Percentiles rank a stretch among this genome's conserved stretches.
Evolutionary conservation across 2,888 invertebrate genomes (phyloP).

Genomic region (Minunthozetes semirufus): DNA sequence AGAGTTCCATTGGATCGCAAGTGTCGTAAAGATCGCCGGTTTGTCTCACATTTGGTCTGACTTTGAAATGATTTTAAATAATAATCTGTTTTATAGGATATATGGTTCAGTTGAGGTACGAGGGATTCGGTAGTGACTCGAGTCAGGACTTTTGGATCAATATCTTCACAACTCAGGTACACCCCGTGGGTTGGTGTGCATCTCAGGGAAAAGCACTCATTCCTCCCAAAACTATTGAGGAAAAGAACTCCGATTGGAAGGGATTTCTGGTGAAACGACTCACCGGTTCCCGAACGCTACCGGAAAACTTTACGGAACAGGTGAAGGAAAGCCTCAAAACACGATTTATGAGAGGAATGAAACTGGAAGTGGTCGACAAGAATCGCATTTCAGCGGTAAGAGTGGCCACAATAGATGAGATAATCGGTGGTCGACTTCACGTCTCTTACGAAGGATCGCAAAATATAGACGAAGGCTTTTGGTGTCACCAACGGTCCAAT

Average conservation of each 20-base stretch:
- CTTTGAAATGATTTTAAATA: neutral
- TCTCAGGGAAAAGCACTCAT: constrained; percentile 88
- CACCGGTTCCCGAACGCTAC: constrained; percentile 89
- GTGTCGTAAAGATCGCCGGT: constrained; percentile 76
- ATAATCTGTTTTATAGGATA: constrained; percentile 50
- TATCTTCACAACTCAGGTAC: constrained; percentile 78
- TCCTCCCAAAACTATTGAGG: constrained; percentile 82
- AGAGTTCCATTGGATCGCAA: constrained; percentile 94
- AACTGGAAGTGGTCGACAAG: constrained; percentile 91
- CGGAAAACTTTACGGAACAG: constrained; percentile 72
- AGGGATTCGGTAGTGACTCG: constrained; percentile 82
- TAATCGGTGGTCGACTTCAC: constrained; percentile 83
- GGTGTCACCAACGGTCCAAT: constrained; percentile 94
- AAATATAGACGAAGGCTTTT: constrained; percentile 60
- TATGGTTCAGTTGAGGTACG: constrained; percentile 61
- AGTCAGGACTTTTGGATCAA: constrained; percentile 96
- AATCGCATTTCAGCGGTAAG: constrained; percentile 83
- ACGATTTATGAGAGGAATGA: constrained; percentile 57
- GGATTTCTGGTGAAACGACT: constrained; percentile 83
- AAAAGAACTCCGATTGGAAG: constrained; percentile 93
- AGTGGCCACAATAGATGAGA: constrained; percentile 79
- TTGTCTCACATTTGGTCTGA: constrained; percentile 49
- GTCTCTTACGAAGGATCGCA: constrained; percentile 73
- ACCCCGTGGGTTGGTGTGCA: constrained; percentile 97
- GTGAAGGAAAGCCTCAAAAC: constrained; percentile 47